Conservation (phyloP, 2,797 vertebrate species). For the Sebastolobus altivelis region DNA sequence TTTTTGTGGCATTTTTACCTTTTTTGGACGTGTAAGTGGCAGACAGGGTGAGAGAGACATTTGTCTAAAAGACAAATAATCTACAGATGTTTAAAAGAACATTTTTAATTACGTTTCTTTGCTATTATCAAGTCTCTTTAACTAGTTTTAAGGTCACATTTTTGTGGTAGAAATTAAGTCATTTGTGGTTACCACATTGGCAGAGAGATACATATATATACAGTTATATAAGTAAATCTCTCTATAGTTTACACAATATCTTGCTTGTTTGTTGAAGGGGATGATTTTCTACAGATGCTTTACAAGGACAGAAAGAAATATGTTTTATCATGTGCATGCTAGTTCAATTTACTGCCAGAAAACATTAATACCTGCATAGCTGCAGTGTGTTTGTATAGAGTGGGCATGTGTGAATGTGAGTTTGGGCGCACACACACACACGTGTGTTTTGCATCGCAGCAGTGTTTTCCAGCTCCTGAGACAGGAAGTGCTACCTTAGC, state of each 20-base stretch:
- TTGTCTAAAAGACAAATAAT: no score
- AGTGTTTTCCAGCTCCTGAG: conserved; percentile 72
- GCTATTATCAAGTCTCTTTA: not conserved
- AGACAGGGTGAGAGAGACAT: no score
- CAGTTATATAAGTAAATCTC: not conserved
- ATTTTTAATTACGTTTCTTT: no score
- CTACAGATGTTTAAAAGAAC: no score
- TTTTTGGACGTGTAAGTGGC: no score
- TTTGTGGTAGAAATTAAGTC: not conserved
- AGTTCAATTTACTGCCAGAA: not conserved
- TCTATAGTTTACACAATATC: not conserved
- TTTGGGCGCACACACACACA: not conserved
- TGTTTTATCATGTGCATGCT: not conserved
- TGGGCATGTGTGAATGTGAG: conserved; percentile 1
- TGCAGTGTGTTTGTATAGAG: conserved; percentile 5
- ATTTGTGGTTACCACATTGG: not conserved
- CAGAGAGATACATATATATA: not conserved
- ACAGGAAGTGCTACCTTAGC: conserved; percentile 86
- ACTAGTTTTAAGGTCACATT: not conserved
- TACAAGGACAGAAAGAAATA: not conserved
- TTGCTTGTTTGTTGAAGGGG: not conserved
- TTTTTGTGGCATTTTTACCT: no score
- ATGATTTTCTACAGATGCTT: not conserved
- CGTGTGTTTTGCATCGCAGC: conserved; percentile 41
- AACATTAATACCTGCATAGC: not conserved